Base-by-base conservation (phyloP, 2,113 vertebrate genomes). In the Orthonyx spaldingii region DNA sequence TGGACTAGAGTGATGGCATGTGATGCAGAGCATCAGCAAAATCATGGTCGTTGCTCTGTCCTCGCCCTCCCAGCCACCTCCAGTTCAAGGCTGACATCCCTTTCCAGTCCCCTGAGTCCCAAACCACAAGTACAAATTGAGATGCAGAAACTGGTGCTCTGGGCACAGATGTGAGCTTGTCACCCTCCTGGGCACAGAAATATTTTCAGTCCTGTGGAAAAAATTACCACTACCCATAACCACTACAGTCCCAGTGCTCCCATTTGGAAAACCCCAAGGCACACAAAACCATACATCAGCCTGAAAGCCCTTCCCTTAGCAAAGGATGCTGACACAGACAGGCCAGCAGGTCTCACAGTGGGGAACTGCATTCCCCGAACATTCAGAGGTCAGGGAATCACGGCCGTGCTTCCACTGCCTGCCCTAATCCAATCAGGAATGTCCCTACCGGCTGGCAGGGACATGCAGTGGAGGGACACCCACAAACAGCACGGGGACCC, bases 331-430 rank as follows among this genome's bases (percentile, higher is more conserved):
- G 42, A 59, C 15, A 22, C 61, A 75, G 37, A 52, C 7, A 2
- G 28, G 61, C 42, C n/a, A 23, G 22, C 42, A 68, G 55, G 60
- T 75, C 49, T 75, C 21, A 27, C 28, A 41, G 49, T 4, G 8
- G 68, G 50, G 28, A 80, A 52, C 2, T 23, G 46, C 28, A n/a
- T 28, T 47, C 65, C 35, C 35, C 1, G 3, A 81, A 4, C 32
- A 49, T 12, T 2, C 7, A 5, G 39, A 55, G 44, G 50, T 69
- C 20, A 20, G 59, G 17, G 32, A 64, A 61, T 33, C 5, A 10
- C 2, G 0, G 5, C 15, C 0, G 1, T 19, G 21, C 47, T 50
- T 18, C 17, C 7, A 15, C 53, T 26, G 47, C 59, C 19, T 4
- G 1, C 16, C 24, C 35, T n/a, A 49, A 80, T 42, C 23, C 20